These are phyloP conservation scores for Papilio glaucus DNA, from an alignment of 1,140 invertebrate species.

Conservation along the genomic window DNA sequence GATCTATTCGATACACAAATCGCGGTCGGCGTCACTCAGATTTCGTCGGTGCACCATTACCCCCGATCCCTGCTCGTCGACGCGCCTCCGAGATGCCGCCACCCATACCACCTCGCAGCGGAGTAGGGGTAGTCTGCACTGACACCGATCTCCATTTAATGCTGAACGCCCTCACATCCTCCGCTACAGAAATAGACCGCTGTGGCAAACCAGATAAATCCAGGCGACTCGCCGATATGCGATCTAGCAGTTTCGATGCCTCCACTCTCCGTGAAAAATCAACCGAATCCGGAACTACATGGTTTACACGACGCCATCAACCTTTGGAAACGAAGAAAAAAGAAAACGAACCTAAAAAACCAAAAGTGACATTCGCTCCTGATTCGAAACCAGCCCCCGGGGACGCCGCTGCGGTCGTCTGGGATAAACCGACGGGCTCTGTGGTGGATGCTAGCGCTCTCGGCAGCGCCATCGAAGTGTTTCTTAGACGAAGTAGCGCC, in stretches of 20 bases:
- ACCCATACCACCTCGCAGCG: conserved; percentile 72
- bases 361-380: conserved; percentile 81
- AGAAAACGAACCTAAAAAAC: conserved; percentile 82
- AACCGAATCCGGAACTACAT: conserved; percentile 85
- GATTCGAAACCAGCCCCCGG: conserved; percentile 68
- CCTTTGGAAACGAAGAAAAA: conserved; percentile 86
- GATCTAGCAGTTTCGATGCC: conserved; percentile 92
- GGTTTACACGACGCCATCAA: conserved; percentile 90
- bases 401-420: conserved; percentile 83
- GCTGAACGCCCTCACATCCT: conserved; percentile 90
- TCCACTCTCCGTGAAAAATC: conserved; percentile 86
- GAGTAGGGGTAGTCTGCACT: conserved; percentile 86
- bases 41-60: conserved; percentile 84
- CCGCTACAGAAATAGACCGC: conserved; percentile 90
- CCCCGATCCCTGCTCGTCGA: conserved; percentile 83
- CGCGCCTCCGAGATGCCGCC: conserved; percentile 88
- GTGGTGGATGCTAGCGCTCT: conserved; percentile 90
- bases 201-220: conserved; percentile 78
- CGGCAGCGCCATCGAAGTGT: conserved; percentile 92
- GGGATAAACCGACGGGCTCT: conserved; percentile 89
- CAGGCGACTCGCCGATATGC: conserved; percentile 85
- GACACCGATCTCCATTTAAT: conserved; percentile 91
- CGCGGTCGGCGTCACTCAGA: conserved; percentile 89
- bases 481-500: conserved; percentile 85
- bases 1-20: conserved; percentile 82